Base-by-base conservation (phyloP, 2,113 vertebrate genomes). In the Nesoenas mayeri region DNA sequence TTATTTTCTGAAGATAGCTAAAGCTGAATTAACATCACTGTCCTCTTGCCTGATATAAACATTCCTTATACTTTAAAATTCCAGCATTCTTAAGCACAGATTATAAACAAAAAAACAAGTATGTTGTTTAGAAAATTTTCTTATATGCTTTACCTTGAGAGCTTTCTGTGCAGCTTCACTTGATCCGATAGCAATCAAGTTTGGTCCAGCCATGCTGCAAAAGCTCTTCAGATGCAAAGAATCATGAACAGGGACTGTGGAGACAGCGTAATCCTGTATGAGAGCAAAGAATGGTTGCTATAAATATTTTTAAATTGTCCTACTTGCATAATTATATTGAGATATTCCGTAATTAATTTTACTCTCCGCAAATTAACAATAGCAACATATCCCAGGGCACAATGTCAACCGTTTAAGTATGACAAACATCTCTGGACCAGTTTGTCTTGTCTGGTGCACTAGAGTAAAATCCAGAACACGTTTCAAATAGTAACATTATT, bases 201-300 rank as follows among this genome's bases (percentile, higher is more conserved):
- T 99, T 32, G 99, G 99, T 88, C 99, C 99, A 65, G 99, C 99
- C 99, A 99, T 99, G 91, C 99, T 99, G 98, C 99, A 99, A 98
- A 99, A 99, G 94, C 98, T 98, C 98, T 99, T 99, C 97, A 99
- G 97, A 95, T 99, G 99, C 93, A 99, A 97, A 38, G 97, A 86
- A 19, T 98, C 98, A 42, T 89, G 69, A 79, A 99, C 99, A 1
- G 99, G 99, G 26, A 99, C 99, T 4, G 98, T 99, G 53, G 99
- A 99, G 86, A 99, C 99, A 1, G 99, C 98, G 31, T 99, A 99
- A 98, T 98, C 98, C 98, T 99, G 85, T 20, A 51, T 2, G 60
- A 79, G 91, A 88, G 92, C 50, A 89, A 97, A 92, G 96, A 91
- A 97, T 32, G 73, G 67, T 66, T 64, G 64, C 47, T 85, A 38